Evolutionary conservation across 2,113 vertebrate species (phyloP).

Genomic region (Tamias sibiricus): DNA sequence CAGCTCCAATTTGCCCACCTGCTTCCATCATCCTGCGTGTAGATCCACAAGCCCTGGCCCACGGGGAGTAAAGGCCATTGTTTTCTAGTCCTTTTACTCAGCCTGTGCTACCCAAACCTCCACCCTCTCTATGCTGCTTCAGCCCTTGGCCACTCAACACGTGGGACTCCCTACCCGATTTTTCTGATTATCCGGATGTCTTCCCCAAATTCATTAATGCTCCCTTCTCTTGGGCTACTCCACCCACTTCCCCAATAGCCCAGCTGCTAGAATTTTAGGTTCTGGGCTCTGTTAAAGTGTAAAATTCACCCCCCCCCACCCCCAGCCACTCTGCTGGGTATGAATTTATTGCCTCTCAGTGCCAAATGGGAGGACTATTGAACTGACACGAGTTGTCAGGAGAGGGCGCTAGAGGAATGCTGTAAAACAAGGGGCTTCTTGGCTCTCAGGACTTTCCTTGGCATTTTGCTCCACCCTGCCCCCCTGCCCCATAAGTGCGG

Average conservation of each 20-base stretch:
- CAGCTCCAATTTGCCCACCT: too few relatives aligned
- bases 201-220: not conserved
- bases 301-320: not conserved
- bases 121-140: accelerated
- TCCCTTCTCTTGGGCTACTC: not conserved
- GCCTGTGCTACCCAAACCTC: not conserved
- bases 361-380: not conserved
- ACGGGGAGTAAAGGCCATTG: not conserved
- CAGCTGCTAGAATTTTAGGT: not conserved
- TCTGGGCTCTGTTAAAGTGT: not conserved
- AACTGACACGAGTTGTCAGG: not conserved
- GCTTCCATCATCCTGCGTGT: too few relatives aligned
- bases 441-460: not conserved
- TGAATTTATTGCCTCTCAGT: not conserved
- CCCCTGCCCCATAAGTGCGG: not conserved
- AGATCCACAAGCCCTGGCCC: too few relatives aligned
- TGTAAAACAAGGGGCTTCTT: not conserved
- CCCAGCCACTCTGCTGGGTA: not conserved
- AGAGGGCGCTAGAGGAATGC: not conserved
- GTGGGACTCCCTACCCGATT: not conserved
- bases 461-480: too few relatives aligned
- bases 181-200: not conserved
- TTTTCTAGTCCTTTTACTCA: not conserved
- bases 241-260: not conserved
- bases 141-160: accelerated